A percentile compares a stretch with the other conserved stretches of the same genome.
Conservation (phyloP, 37 sponge, comb jelly and placozoan species). For the Crambe crambe region DNA sequence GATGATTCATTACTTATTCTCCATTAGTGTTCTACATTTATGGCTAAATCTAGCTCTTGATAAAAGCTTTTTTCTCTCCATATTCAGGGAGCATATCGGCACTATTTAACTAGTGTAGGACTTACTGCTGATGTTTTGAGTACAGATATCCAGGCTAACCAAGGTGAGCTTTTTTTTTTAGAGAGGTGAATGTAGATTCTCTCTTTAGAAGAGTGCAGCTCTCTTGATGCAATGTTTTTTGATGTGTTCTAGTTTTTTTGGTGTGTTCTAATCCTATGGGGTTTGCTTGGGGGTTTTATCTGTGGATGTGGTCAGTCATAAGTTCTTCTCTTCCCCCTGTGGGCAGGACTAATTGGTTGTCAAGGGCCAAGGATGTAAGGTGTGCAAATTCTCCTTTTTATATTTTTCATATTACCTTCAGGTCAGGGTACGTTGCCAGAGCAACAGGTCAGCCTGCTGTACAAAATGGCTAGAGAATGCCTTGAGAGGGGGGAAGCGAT, state of each 20-base stretch:
- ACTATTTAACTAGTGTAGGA: constrained; percentile 50
- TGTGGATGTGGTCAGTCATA: too few relatives aligned
- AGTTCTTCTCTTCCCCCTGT: not conserved
- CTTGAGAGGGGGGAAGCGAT: constrained; percentile 64
- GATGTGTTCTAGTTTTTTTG: too few relatives aligned
- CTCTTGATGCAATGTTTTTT: not conserved
- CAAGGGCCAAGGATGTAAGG: not conserved
- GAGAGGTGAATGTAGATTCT: too few relatives aligned
- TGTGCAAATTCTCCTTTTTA: not conserved
- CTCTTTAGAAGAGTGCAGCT: not conserved
- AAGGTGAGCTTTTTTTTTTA: constrained; percentile 16
- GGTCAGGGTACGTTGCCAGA: constrained; percentile 31
- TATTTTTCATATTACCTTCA: not conserved
- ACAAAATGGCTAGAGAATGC: constrained; percentile 59
- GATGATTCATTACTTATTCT: too few relatives aligned
- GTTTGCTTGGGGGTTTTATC: not conserved
- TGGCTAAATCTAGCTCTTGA: too few relatives aligned
- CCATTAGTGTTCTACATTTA: too few relatives aligned
- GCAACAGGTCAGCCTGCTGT: constrained; percentile 12
- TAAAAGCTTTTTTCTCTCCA: too few relatives aligned
- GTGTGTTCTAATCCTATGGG: too few relatives aligned
- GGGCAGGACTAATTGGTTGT: too few relatives aligned
- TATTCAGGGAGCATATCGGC: constrained; percentile 59
- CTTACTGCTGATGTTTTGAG: constrained; percentile 28
- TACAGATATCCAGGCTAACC: constrained; percentile 20